Base-by-base conservation (phyloP, 2,797 vertebrate species). In the Acrossocheilus fasciatus region DNA sequence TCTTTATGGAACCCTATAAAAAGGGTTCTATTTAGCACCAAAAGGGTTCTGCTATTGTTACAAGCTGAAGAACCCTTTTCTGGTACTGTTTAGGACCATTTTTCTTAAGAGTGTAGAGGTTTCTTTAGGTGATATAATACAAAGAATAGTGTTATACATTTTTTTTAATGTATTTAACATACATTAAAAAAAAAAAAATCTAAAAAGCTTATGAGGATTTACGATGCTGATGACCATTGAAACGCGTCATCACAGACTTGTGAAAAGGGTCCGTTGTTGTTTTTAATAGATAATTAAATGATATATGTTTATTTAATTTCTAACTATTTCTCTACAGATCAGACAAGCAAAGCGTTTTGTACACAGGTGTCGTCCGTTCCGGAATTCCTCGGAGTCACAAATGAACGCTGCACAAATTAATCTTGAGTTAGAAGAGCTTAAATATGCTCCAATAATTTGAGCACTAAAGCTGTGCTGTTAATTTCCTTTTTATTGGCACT, bases 391-490 rank as follows among this genome's bases (percentile, higher is more conserved):
- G 41, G 14, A 34, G 11, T 14, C 41, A 39, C 30, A 84, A 43
- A 79, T 57, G 20, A 66, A 47, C 6, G 3, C 43, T 47, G 78
- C 59, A 4, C 41, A 54, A 72, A 82, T 69, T 39, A 64, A 50
- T 66, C 72, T 83, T 3, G 10, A 59, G 81, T 82, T 54, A 43
- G 69, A 73, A 59, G 50, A 43, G 81, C 23, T 82, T 59, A 70
- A 45, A 83, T 12, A 36, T 64, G 82, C 43, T 75, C 64, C 4
- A 68, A 69, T 77, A 84, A 84, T 76, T 52, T 41, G 82, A 64
- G 54, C 45, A 41, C 18, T 52, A 11, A 54, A 39, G 64, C 62
- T 47, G 41, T 75, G 23, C 9, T 30, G 47, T 36, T 68, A 54
- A 69, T 78, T 45, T 36, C 26, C n/a, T 84, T 77, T 76, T 77